Evolutionary conservation across 2,888 invertebrate genomes (phyloP), one percentile per base, ranked within the genome.

Genomic region (Trypoxylon attenuatum): DNA sequence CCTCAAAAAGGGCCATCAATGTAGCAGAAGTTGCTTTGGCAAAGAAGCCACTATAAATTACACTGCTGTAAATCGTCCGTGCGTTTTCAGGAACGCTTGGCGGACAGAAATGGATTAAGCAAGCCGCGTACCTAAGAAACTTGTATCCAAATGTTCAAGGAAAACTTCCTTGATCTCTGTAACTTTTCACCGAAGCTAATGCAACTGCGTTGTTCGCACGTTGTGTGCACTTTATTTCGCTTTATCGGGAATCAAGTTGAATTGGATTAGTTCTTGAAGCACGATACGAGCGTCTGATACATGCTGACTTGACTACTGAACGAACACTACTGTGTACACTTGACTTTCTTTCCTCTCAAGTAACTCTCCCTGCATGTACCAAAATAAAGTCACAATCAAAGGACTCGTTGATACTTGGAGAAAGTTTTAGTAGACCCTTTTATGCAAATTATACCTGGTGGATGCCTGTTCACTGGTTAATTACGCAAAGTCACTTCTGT

Each of bases 81-180:
- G 55, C 45, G 60, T 59, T 65, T 69, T 47, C 47, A 39, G 38
- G 25, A 50, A 13, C 33, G 33, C 33, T 55, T 49, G 41, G 51
- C 52, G 59, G 70, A 65, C 70, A 59, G 73, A 70, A 76, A 75
- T 73, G 59, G 68, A 76, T 75, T 71, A 73, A 71, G 68, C 71
- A 62, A 49, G 57, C 56, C 46, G 15, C 56, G n/a, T n/a, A n/a
- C n/a, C n/a, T n/a, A n/a, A n/a, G n/a, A 54, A 73, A 73, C 60
- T 76, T 69, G 71, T 71, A 65, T 76, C 68, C 70, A 68, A 73
- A 76, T 66, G 63, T 1, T 27, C 1, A 1, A 27, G 27, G 47
- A 27, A 67, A 45, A 70, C 76, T 62, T 73, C 73, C 65, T 62
- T 59, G 74, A 75, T 75, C 73, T 73, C 61, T 33, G 33, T 56